A percentile compares a stretch with the other conserved stretches of the same genome.
phyloP scores from a whole-genome alignment of 35 echinoderm and acorn worm genomes.

The Lytechinus pictus region DNA sequence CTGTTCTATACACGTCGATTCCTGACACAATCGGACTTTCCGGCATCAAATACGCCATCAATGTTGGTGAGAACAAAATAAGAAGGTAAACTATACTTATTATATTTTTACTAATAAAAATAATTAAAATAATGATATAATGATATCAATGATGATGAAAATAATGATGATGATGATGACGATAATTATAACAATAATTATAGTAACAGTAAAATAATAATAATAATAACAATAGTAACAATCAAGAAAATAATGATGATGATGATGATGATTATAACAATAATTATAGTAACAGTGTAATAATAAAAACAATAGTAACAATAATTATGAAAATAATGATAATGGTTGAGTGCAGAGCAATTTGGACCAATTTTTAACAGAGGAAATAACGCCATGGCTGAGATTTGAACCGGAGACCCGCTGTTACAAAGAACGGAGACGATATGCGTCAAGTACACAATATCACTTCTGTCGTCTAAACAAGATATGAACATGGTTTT shows the following conservation, averaged over 20 bases:
- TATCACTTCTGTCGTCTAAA: background rate
- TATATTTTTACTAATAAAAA: too few species aligned
- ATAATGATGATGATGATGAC: background rate
- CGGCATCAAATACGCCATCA: conserved; percentile 25
- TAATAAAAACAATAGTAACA: too few species aligned
- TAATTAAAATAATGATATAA: too few species aligned
- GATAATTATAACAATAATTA: too few species aligned
- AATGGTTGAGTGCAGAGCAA: background rate
- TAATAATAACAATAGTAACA: background rate
- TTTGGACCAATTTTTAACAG: too few species aligned
- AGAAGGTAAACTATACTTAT: background rate
- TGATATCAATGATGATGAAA: too few species aligned
- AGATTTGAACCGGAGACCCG: too few species aligned
- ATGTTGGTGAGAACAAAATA: background rate
- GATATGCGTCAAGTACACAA: too few species aligned
- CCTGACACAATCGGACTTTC: background rate
- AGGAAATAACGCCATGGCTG: too few species aligned
- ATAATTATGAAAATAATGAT: background rate
- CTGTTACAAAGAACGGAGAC: too few species aligned
- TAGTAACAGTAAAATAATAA: background rate
- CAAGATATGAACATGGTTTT: background rate
- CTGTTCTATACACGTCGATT: background rate
- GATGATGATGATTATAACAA: too few species aligned
- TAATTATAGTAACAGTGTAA: too few species aligned
- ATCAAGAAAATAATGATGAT: background rate